A percentile compares a stretch with the other conserved stretches of the same genome.
These are phyloP conservation scores for Parasteatoda tepidariorum DNA, from an alignment of 1,140 invertebrate genomes.

Conservation along the genomic window DNA sequence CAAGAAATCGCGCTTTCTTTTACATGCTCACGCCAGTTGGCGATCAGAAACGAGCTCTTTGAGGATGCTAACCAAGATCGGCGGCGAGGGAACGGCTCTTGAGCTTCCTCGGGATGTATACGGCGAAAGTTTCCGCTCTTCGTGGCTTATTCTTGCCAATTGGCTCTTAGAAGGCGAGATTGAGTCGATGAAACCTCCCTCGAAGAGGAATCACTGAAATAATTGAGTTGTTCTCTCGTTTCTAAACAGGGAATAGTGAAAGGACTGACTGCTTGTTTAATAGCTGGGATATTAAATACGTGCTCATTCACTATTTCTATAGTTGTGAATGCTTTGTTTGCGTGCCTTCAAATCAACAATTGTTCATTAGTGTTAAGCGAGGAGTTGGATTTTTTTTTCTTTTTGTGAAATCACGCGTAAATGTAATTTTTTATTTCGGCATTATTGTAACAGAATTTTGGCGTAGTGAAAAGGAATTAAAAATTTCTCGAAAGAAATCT, in stretches of 20 bases:
- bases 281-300: too few relatives aligned
- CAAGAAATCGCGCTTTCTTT: slow-evolving; percentile 16
- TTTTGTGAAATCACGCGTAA: too few relatives aligned
- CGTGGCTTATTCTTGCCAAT: not conserved
- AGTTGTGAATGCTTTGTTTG: too few relatives aligned
- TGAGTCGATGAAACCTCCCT: not conserved
- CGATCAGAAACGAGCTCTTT: not conserved
- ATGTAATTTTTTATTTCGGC: too few relatives aligned
- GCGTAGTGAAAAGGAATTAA: too few relatives aligned
- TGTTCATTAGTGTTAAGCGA: too few relatives aligned
- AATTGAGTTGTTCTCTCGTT: slow-evolving; percentile 18
- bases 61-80: not conserved
- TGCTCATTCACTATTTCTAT: too few relatives aligned
- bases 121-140: not conserved
- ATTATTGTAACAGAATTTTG: too few relatives aligned
- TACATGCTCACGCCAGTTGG: not conserved
- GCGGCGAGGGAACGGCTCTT: not conserved
- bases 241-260: not conserved
- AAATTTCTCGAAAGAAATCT: too few relatives aligned
- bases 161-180: not conserved
- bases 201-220: slow-evolving; percentile 12
- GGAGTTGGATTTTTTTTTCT: too few relatives aligned
- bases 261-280: too few relatives aligned
- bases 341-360: too few relatives aligned
- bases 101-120: not conserved